phyloP scores from a whole-genome alignment of 2,113 vertebrate species.

The Eubucco bourcierii region DNA sequence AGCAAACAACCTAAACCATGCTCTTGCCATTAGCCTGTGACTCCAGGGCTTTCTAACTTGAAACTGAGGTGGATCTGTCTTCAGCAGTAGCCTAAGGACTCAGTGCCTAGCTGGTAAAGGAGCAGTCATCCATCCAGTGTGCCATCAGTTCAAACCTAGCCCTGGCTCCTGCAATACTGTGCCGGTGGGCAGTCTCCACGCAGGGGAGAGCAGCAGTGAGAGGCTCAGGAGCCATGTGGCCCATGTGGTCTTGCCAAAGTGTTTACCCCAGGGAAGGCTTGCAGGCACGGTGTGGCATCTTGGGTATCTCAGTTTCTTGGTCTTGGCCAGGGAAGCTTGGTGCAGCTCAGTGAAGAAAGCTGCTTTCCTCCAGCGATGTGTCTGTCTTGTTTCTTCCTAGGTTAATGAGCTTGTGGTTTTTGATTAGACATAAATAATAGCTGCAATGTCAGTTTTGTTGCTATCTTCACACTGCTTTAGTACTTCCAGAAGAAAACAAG shows the following conservation, averaged over 20 bases:
- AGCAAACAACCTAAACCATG: neutral
- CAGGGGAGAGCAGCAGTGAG: neutral
- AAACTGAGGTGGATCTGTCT: neutral
- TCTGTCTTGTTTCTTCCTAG: neutral
- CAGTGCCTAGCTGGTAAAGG: neutral
- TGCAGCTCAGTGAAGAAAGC: slow-evolving; percentile 7
- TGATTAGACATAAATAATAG: neutral
- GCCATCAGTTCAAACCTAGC: neutral
- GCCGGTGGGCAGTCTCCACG: neutral
- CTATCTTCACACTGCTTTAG: neutral
- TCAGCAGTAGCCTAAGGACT: neutral
- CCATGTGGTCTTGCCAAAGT: neutral
- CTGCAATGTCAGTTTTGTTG: neutral
- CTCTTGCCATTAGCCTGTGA: neutral
- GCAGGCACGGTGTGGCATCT: neutral
- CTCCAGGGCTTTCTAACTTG: neutral
- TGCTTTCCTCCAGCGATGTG: neutral
- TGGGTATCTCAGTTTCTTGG: fast-evolving
- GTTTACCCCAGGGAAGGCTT: neutral
- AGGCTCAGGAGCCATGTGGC: neutral
- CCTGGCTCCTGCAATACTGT: neutral
- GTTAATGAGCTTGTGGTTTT: slow-evolving; percentile 36
- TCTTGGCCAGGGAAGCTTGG: neutral
- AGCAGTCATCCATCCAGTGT: fast-evolving
- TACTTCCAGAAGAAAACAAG: neutral